phyloP scores from a whole-genome alignment of 2,888 invertebrate species.

The Drosophila longiperda region DNA sequence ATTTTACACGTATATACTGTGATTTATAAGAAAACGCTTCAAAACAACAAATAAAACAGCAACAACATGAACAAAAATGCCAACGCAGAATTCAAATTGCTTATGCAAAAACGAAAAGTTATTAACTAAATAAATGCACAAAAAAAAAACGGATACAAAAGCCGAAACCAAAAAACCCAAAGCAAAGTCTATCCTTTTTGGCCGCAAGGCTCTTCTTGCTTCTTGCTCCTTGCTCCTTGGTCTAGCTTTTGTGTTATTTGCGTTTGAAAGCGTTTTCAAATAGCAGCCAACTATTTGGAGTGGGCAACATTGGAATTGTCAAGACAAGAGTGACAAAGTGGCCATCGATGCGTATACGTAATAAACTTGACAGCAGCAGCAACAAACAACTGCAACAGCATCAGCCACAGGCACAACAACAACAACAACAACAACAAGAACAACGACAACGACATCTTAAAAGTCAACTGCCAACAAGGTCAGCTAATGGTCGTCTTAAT shows the following conservation, averaged over 20 bases:
- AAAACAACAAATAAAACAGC: constrained; percentile 45
- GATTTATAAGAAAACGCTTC: constrained; percentile 79
- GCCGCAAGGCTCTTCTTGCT: constrained; percentile 51
- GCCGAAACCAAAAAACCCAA: constrained; percentile 57
- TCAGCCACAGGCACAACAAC: constrained; percentile 14
- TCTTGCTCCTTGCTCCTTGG: constrained; percentile 13
- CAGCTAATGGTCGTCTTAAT: constrained; percentile 78
- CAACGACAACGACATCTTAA: constrained; percentile 19
- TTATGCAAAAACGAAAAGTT: constrained; percentile 68
- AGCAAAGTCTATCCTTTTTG: constrained; percentile 62
- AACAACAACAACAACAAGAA: constrained; percentile 13
- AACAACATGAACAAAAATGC: constrained; percentile 47
- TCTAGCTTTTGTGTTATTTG: constrained; percentile 42
- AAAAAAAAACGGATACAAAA: constrained; percentile 71
- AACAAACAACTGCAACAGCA: constrained; percentile 16
- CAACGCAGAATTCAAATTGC: constrained; percentile 69
- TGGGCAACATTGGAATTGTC: constrained; percentile 1
- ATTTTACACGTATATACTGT: constrained; percentile 81
- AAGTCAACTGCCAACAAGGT: constrained; percentile 66
- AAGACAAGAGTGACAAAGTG: constrained; percentile 51
- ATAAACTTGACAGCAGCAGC: constrained; percentile 57
- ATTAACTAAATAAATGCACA: constrained; percentile 78
- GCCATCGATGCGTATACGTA: constrained; percentile 64
- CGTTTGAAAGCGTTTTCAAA: constrained; percentile 34
- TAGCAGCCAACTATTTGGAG: constrained; percentile 28